Conservation (phyloP, 1,140 invertebrate genomes). For the Elymnias hypermnestra region DNA sequence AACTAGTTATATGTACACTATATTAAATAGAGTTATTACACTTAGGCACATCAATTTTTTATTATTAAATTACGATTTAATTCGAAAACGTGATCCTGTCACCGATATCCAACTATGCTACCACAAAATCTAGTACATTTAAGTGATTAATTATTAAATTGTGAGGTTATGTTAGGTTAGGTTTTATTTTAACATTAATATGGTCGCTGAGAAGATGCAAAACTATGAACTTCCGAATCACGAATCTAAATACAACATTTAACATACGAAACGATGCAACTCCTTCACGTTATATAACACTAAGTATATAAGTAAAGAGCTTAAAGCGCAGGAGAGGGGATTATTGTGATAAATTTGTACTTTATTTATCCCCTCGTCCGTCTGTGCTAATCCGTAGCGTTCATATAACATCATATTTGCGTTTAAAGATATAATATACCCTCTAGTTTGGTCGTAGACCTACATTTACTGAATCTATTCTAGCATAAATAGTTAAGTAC, state of each 20-base stretch:
- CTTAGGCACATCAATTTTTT: constrained; percentile 76
- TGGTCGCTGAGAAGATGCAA: constrained; percentile 35
- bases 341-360: constrained; percentile 67
- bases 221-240: constrained; percentile 28
- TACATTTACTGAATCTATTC: constrained; percentile 59
- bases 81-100: constrained; percentile 66
- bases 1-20: constrained; percentile 51
- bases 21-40: constrained; percentile 70
- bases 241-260: constrained; percentile 55
- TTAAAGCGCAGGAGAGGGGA: constrained; percentile 47
- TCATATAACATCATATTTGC: constrained; percentile 47
- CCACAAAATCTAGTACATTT: constrained; percentile 58
- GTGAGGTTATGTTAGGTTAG: constrained; percentile 34
- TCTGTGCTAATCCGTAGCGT: constrained; percentile 36
- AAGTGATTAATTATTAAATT: constrained; percentile 39
- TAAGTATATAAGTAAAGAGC: constrained; percentile 65
- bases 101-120: constrained; percentile 56
- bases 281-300: constrained; percentile 50
- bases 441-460: constrained; percentile 66
- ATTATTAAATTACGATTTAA: constrained; percentile 73
- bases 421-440: constrained; percentile 60
- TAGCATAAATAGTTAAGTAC: constrained; percentile 50
- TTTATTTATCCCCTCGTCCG: constrained; percentile 41
- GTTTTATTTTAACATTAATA: constrained; percentile 29
- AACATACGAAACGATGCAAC: constrained; percentile 54